Base-by-base conservation (phyloP, 2,888 invertebrate species). In the Liodrosophila aerea region DNA sequence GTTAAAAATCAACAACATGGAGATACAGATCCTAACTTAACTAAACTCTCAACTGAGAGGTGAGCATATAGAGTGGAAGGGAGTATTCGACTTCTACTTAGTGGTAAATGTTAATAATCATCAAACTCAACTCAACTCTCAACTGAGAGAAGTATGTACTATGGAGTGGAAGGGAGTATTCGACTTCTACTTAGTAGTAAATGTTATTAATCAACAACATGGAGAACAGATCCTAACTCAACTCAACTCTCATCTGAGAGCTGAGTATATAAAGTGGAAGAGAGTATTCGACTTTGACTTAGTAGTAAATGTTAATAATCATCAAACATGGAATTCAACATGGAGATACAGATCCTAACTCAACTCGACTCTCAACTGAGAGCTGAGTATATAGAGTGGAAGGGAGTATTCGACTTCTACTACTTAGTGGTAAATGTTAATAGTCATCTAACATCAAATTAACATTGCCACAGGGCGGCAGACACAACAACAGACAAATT, bases 361-460 rank as follows among this genome's bases (percentile, higher is more conserved):
- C 33, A 49, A 40, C 27, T 13, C 16, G 41, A 4, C 8, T 7
- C 31, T 31, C 31, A 22, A 40, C 11, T n/a, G 16, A 40, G 16
- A 15, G 9, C 22, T 64, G 8, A 13, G 13, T 13, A 36, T 8
- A 7, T n/a, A n/a, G n/a, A 7, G 7, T 15, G 3, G 4, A 1
- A 36, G n/a, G 5, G 16, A 12, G 36, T 22, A 22, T 22, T 3
- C 29, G n/a, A n/a, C n/a, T n/a, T n/a, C n/a, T n/a, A n/a, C n/a
- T 63, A 73, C 54, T 76, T 76, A 62, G 44, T 41, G 41, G 49
- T 63, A 69, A 82, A 65, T 60, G 65, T 61, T 74, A 62, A 73
- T 81, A 76, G 84, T 66, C 82, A 57, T 58, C 57, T 59, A 64
- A 83, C 84, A 75, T 75, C 47, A 83, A 80, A 76, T 76, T 76